Evolutionary conservation across 2,797 vertebrate genomes (phyloP).

Genomic region (Atherinosoma microstoma): DNA sequence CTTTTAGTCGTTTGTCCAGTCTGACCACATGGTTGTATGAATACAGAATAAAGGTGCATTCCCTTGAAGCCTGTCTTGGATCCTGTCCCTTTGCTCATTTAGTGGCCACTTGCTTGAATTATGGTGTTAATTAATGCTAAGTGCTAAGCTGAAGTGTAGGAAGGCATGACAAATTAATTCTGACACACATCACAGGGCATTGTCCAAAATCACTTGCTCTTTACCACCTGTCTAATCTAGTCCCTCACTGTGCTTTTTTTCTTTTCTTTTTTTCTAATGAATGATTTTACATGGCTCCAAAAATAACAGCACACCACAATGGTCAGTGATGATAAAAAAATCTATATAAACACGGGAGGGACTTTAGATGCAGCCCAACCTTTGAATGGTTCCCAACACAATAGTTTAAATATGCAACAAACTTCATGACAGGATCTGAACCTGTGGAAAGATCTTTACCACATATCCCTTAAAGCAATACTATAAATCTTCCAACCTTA

Average conservation of each 20-base stretch:
- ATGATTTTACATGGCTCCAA: conserved; percentile 21
- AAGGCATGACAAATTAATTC: conserved; percentile 24
- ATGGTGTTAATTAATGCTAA: conserved; percentile 29
- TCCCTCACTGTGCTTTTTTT: background rate
- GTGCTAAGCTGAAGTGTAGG: conserved; percentile 22
- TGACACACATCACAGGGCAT: background rate
- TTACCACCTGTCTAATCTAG: conserved; percentile 15
- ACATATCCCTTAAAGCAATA: no score
- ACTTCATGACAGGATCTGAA: background rate
- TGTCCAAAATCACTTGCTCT: conserved; percentile 12
- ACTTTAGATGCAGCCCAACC: conserved; percentile 12
- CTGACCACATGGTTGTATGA: background rate
- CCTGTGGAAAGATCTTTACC: no score
- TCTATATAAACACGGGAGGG: conserved; percentile 15
- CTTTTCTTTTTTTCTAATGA: background rate
- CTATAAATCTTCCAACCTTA: no score
- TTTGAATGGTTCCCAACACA: conserved; percentile 14
- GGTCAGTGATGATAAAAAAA: conserved; percentile 21
- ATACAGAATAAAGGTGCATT: background rate
- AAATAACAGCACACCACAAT: conserved; percentile 7
- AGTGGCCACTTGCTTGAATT: conserved; percentile 14
- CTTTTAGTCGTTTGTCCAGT: background rate
- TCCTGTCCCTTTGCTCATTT: conserved; percentile 1
- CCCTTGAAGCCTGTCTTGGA: background rate
- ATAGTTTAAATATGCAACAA: conserved; percentile 1